Evolutionary conservation across 1,140 invertebrate species (phyloP).

Genomic region (Hyles vespertilio): DNA sequence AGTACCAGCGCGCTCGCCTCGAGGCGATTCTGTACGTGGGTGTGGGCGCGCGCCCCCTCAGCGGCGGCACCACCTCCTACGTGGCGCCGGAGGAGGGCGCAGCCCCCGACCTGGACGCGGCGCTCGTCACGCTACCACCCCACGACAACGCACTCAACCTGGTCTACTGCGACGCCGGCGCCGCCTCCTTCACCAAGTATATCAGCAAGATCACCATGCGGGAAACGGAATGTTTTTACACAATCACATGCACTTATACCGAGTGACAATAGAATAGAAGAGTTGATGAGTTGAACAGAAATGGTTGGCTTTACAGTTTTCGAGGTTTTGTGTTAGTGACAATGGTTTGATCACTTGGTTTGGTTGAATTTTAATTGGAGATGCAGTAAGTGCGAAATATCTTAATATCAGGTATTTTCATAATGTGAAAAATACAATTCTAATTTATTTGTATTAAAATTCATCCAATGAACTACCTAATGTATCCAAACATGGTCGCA

Average conservation of each 20-base stretch:
- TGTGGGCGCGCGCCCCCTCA: constrained; percentile 48
- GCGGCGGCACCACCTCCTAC: constrained; percentile 74
- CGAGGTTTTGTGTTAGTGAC: too few relatives aligned
- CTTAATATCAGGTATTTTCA: too few relatives aligned
- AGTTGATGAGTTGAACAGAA: too few relatives aligned
- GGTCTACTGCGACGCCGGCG: constrained; percentile 80
- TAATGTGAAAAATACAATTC: too few relatives aligned
- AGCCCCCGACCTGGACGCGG: constrained; percentile 26
- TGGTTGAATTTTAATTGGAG: too few relatives aligned
- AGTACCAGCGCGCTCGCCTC: constrained; percentile 72
- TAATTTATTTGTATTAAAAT: too few relatives aligned
- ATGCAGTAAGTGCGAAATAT: too few relatives aligned
- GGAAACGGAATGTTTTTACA: constrained; percentile 69
- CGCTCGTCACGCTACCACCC: constrained; percentile 74
- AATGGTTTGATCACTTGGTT: too few relatives aligned
- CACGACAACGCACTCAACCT: constrained; percentile 81
- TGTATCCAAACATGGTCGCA: too few relatives aligned
- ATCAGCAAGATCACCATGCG: constrained; percentile 72
- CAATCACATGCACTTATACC: constrained; percentile 74
- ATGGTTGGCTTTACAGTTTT: too few relatives aligned
- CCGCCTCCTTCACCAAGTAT: constrained; percentile 80
- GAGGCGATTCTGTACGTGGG: constrained; percentile 78
- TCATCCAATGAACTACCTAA: too few relatives aligned
- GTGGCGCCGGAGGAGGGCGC: constrained; percentile 71
- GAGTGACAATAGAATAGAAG: constrained; percentile 48